Conservation (phyloP, 35 echinoderm and acorn worm genomes). For the Patiria miniata region DNA sequence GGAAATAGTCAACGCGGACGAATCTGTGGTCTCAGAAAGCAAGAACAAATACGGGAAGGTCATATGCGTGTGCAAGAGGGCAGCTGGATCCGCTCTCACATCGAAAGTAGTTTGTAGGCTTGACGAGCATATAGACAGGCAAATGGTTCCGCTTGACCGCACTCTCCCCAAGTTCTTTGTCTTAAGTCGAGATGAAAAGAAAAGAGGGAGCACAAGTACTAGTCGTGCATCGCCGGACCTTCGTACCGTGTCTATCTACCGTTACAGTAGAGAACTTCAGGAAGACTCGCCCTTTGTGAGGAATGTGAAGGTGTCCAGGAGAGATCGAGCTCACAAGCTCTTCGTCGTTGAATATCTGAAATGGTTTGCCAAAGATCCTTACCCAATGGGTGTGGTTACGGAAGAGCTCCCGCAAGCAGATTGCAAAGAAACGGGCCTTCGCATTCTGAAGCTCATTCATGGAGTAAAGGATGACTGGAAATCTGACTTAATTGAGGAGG, state of each 20-base stretch:
- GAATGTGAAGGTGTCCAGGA: slow-evolving; percentile 38
- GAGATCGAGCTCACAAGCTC: slow-evolving; percentile 54
- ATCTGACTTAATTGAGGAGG: slow-evolving; percentile 24
- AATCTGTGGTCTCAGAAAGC: not conserved
- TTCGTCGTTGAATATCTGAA: slow-evolving; percentile 77
- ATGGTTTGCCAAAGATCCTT: slow-evolving; percentile 46
- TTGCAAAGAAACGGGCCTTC: slow-evolving; percentile 40
- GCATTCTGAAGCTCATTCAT: slow-evolving; percentile 65
- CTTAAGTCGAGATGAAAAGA: not conserved
- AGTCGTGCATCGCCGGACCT: slow-evolving; percentile 7
- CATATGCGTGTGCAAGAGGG: slow-evolving; percentile 54
- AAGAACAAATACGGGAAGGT: slow-evolving; percentile 67
- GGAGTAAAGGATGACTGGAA: slow-evolving; percentile 65
- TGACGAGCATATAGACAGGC: slow-evolving; percentile 56
- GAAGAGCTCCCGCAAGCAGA: slow-evolving; percentile 57
- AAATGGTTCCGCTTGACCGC: slow-evolving; percentile 79
- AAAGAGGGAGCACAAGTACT: not conserved
- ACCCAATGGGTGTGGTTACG: slow-evolving; percentile 75
- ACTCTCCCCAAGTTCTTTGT: slow-evolving; percentile 74
- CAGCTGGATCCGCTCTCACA: slow-evolving; percentile 33
- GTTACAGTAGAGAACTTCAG: not conserved
- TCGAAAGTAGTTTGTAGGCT: slow-evolving; percentile 75
- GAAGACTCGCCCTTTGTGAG: not conserved
- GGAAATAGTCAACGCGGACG: slow-evolving; percentile 37
- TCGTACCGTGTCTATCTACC: not conserved